Conservation (phyloP, 2,797 vertebrate species). For the Falco novaeseelandiae region DNA sequence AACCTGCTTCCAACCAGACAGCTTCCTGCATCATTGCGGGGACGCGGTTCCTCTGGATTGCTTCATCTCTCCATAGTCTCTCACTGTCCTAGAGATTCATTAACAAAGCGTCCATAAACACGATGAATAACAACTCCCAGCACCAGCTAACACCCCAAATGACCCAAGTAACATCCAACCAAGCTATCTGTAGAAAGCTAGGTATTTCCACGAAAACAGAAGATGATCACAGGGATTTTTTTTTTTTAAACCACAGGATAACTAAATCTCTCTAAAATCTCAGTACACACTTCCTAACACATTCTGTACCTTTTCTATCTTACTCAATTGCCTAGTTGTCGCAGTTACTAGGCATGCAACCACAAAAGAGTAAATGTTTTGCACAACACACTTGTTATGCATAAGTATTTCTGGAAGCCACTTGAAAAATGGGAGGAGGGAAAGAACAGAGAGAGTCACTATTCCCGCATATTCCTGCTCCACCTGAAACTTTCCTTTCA, state of each 20-base stretch:
- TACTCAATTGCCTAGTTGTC: neutral
- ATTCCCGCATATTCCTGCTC: neutral
- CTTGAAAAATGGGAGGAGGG: neutral
- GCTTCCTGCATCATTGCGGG: neutral
- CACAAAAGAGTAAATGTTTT: neutral
- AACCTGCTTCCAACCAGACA: neutral
- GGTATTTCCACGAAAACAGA: neutral
- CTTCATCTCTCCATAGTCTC: neutral
- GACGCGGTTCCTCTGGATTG: neutral
- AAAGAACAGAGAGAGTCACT: neutral
- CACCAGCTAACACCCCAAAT: neutral
- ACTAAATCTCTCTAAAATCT: neutral
- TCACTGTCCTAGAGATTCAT: neutral
- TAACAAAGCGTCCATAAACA: neutral
- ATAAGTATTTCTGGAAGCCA: neutral
- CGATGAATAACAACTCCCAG: neutral
- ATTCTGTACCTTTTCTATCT: neutral
- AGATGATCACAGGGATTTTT: neutral
- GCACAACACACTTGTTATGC: neutral
- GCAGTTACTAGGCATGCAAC: neutral
- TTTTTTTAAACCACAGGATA: neutral
- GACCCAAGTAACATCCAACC: neutral
- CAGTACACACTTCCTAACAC: neutral
- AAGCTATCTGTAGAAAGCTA: neutral
- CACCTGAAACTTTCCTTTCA: neutral